Base-by-base conservation (phyloP, 2,888 invertebrate species). In the Calliopum simillimum region DNA sequence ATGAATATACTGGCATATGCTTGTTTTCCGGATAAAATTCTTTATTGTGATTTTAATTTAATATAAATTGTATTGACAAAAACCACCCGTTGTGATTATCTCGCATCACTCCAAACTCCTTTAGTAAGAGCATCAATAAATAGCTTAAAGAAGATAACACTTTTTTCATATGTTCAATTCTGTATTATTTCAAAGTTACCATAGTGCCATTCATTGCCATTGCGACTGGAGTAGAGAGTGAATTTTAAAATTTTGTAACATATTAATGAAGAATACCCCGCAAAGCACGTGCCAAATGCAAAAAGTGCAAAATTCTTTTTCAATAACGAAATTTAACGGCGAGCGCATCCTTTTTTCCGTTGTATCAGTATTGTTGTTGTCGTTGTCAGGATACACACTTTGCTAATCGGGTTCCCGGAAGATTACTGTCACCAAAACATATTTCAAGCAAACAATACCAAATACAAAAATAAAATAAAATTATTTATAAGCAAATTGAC, bases 401-500 rank as follows among this genome's bases (percentile, higher is more conserved):
- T 64, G 64, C 73, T 85, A 85, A 85, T 85, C 85, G 84, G 79
- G 78, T 79, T 80, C 80, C 79, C 79, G 77, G 76, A 78, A 82
- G 85, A 85, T 86, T 86, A 85, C 82, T 85, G 85, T 86, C 85
- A 86, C 85, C 82, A 85, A 86, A 86, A 86, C 84, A 85, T 84
- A 85, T 85, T 85, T 77, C 63, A 47, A 74, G 33, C 66, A 21
- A 59, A 67, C 72, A 69, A 71, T 56, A 63, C 47, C 44, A n/a
- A n/a, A 19, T 19, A n/a, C n/a, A 33, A 33, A 33, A 33, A 70
- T 74, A 74, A 75, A 73, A 68, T 72, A 73, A 76, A 74, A 75
- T 76, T 76, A 79, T 80, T 83, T 80, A 79, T 78, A 82, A 81
- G 79, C 81, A 80, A 81, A 84, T 83, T 81, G 77, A 78, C 76